These are phyloP conservation scores for Copidosoma floridanum DNA, from an alignment of 1,140 invertebrate species.

Conservation along the genomic window DNA sequence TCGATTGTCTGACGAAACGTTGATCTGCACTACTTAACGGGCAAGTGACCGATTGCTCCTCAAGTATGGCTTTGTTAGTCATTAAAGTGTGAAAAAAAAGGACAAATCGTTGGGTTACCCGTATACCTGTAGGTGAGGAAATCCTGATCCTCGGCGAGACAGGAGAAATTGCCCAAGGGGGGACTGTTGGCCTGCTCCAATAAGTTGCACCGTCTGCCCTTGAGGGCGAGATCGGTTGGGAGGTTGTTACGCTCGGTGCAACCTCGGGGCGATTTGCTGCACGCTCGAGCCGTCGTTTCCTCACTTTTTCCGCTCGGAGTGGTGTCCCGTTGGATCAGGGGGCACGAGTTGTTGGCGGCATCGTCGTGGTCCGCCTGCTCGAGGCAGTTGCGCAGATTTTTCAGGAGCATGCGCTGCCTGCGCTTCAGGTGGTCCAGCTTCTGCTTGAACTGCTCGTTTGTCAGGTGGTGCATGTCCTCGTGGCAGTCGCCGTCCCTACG, in stretches of 20 bases:
- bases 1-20: too few relatives aligned
- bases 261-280: too few relatives aligned
- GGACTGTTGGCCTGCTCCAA: slow-evolving; percentile 45
- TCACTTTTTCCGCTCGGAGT: too few relatives aligned
- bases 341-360: slow-evolving; percentile 34
- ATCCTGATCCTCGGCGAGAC: slow-evolving; percentile 48
- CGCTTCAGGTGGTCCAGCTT: slow-evolving; percentile 65
- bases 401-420: slow-evolving; percentile 62
- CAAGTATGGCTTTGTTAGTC: too few relatives aligned
- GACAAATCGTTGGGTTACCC: too few relatives aligned
- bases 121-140: slow-evolving; percentile 45
- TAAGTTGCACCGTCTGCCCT: slow-evolving; percentile 48
- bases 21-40: too few relatives aligned
- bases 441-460: slow-evolving; percentile 66
- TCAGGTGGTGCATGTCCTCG: slow-evolving; percentile 67
- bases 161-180: slow-evolving; percentile 28
- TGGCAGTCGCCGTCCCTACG: slow-evolving; percentile 62
- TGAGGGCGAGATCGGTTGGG: slow-evolving; percentile 29
- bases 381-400: slow-evolving; percentile 55
- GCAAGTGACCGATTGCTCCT: too few relatives aligned
- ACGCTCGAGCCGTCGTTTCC: too few relatives aligned
- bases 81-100: too few relatives aligned
- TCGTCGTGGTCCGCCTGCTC: too few relatives aligned
- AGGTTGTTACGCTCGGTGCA: neutral
- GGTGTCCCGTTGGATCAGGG: neutral